Base-by-base conservation (phyloP, 2,888 invertebrate genomes). In the Pasiphila rectangulata region DNA sequence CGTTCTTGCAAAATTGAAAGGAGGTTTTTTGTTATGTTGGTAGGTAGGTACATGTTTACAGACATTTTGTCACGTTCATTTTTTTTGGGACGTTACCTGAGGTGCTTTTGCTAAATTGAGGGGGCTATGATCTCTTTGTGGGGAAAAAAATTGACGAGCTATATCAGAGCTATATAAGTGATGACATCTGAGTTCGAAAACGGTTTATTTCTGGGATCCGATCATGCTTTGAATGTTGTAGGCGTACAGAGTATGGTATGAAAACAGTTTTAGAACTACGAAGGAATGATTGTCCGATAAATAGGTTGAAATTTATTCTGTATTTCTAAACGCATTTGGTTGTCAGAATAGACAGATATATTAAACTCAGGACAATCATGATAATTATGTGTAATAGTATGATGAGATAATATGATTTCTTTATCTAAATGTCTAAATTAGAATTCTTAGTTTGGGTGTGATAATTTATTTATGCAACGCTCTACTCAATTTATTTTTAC, bases 1-100 rank as follows among this genome's bases (percentile, higher is more conserved):
- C 64, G 69, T 75, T 75, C 69, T 72, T 75, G 75, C 72, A 63
- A 69, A 76, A 73, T 78, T 75, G 63, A 64, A 77, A 67, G n/a
- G 68, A 68, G 51, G 41, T 67, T 64, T 75, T 79, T 70, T 71
- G 61, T 64, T 63, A 62, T 67, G 69, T 69, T 71, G 66, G 72
- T 64, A 67, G 71, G 74, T 78, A 85, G 87, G 86, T 86, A 88
- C 82, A 79, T 88, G 87, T 87, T 87, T 87, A 83, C 84, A 73
- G 81, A 82, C 86, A 86, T 87, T 87, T 84, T 86, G 86, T 88
- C 87, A 88, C 87, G 87, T 87, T 75, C 76, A 63, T 76, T 83
- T 81, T 30, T 82, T 83, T 65, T 62, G 41, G 54, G 47, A 51
- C 61, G 72, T 80, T 85, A 85, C 84, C 86, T 85, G 86, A 74